phyloP scores from a whole-genome alignment of 2,888 invertebrate species.

The Dexiosoma caninum region DNA sequence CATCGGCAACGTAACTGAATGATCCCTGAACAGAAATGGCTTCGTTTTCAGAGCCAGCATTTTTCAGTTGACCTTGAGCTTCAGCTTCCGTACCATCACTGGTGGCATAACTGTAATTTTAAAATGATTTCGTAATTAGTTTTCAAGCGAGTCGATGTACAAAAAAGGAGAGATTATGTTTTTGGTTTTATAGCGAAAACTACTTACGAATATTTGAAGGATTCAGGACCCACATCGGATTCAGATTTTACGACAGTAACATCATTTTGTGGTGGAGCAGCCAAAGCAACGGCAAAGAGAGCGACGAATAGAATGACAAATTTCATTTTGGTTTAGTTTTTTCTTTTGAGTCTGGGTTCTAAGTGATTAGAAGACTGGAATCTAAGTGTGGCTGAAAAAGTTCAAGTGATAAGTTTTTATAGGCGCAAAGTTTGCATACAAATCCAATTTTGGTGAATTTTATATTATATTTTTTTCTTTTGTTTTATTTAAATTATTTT shows the following conservation, averaged over 20 bases:
- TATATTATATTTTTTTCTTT: too few species aligned
- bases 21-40: slow-evolving; percentile 68
- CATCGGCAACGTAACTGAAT: slow-evolving; percentile 66
- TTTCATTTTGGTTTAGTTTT: slow-evolving; percentile 71
- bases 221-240: slow-evolving; percentile 74
- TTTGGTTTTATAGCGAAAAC: too few species aligned
- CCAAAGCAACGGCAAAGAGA: slow-evolving; percentile 73
- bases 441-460: too few species aligned
- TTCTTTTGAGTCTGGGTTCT: background rate
- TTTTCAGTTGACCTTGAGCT: slow-evolving; percentile 66
- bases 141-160: background rate
- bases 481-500: background rate
- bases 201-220: slow-evolving; percentile 80
- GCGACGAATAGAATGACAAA: slow-evolving; percentile 74
- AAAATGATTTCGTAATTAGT: background rate
- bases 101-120: slow-evolving; percentile 62
- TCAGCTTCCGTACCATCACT: slow-evolving; percentile 67
- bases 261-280: slow-evolving; percentile 44
- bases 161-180: too few species aligned
- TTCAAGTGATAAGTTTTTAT: slow-evolving; percentile 10
- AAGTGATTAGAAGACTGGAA: slow-evolving; percentile 4
- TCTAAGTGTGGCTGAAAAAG: background rate
- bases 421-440: background rate
- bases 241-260: slow-evolving; percentile 78
- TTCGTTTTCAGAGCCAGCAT: slow-evolving; percentile 65